phyloP scores from a whole-genome alignment of 2,113 vertebrate genomes.

The Paratilapia polleni region DNA sequence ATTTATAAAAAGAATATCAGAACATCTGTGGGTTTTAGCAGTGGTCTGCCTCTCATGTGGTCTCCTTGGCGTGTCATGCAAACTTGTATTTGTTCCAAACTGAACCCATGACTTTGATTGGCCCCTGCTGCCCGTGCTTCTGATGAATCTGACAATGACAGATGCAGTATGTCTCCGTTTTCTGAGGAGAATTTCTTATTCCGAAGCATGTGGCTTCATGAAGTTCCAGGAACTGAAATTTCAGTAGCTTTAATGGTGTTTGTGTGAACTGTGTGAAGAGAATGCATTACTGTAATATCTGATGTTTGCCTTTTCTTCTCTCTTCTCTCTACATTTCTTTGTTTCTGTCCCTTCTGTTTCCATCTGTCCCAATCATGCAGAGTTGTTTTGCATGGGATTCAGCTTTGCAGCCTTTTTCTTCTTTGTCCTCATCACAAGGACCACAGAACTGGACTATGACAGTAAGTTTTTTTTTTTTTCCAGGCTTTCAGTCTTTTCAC shows the following conservation, averaged over 20 bases:
- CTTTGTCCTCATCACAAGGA: constrained; percentile 86
- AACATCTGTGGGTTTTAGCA: neutral
- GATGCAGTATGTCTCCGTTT: neutral
- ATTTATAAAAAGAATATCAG: neutral
- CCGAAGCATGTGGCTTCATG: neutral
- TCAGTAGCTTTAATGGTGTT: neutral
- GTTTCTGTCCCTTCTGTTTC: neutral
- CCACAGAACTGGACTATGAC: constrained; percentile 83
- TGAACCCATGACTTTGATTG: constrained; percentile 32
- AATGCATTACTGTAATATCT: neutral
- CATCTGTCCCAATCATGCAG: constrained; percentile 66
- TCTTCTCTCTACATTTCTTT: neutral
- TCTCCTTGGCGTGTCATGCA: constrained; percentile 6
- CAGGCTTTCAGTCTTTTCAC: neutral
- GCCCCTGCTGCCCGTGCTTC: neutral
- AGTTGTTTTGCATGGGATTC: constrained; percentile 92
- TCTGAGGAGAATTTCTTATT: neutral
- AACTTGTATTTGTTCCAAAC: constrained; percentile 40
- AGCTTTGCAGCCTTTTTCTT: constrained; percentile 86
- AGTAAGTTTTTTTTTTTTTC: constrained; percentile 71
- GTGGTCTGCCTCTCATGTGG: constrained; percentile 9
- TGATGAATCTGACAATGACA: neutral
- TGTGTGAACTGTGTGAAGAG: neutral
- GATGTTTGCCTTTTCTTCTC: neutral
- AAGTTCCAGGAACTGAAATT: neutral